A percentile compares a stretch with the other conserved stretches of the same genome.
phyloP scores from a whole-genome alignment of 2,888 invertebrate genomes.

The Brenthis hecate region DNA sequence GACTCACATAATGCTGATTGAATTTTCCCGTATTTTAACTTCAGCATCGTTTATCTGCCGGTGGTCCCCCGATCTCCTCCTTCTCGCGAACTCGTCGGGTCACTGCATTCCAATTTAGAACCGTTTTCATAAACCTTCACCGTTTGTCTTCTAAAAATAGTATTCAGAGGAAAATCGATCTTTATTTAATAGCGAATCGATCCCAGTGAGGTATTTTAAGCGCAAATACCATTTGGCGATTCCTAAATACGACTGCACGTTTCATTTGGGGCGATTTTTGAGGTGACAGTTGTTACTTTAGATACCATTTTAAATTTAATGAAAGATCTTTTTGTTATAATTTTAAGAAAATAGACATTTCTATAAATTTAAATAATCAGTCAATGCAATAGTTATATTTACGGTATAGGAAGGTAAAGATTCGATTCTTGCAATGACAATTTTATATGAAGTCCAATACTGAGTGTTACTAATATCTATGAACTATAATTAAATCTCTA shows the following conservation, averaged over 20 bases:
- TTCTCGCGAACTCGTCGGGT: constrained; percentile 44
- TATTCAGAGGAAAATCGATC: constrained; percentile 24
- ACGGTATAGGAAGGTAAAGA: too few relatives aligned
- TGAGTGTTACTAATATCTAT: too few relatives aligned
- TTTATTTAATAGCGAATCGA: constrained; percentile 18
- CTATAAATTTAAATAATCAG: too few relatives aligned
- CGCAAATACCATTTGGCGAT: constrained; percentile 18
- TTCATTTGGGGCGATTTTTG: not conserved
- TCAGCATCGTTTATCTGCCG: constrained; percentile 16
- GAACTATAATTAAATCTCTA: too few relatives aligned
- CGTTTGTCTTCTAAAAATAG: constrained; percentile 25
- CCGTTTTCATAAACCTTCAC: constrained; percentile 51
- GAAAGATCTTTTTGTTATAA: not conserved
- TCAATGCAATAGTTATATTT: too few relatives aligned
- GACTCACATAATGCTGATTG: constrained; percentile 27
- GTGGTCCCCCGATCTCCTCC: not conserved
- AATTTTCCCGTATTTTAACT: constrained; percentile 26
- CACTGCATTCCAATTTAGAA: constrained; percentile 63
- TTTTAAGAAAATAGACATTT: too few relatives aligned
- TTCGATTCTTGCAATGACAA: too few relatives aligned
- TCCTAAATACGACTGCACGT: constrained; percentile 7
- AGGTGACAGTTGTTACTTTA: constrained; percentile 8
- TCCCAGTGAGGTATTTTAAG: constrained; percentile 7
- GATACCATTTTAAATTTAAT: not conserved
- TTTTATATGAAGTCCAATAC: too few relatives aligned